Evolutionary conservation across 2,888 invertebrate species (phyloP), one percentile per base, ranked within the genome.

Genomic region (Macaria liturata): DNA sequence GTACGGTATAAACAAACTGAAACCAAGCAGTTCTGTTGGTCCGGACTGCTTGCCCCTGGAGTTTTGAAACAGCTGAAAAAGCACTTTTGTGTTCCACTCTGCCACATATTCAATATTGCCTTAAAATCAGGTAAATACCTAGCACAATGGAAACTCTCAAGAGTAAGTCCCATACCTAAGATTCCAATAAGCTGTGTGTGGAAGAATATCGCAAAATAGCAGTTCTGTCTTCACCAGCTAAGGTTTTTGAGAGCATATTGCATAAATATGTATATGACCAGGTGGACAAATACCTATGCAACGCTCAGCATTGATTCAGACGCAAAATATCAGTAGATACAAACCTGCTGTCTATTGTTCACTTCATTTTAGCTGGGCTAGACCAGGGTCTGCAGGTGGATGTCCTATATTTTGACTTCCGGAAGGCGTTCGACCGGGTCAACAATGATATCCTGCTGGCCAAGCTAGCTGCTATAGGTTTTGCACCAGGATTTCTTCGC

Each of bases 401-500:
- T 6, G 48, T 48, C 7, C 20, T 48, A 20, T 48, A 48, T 9
- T 39, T 48, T 32, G 48, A 48, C 20, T 48, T 48, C 34, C 48
- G 48, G 8, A 48, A 48, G 34, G 48, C 48, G 31, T 48, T 45
- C 32, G 42, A 49, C 8, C 56, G 34, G 32, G 49, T 51, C 49
- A 37, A 46, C 42, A 45, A 48, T 37, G 48, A 48, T 7, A 48
- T 48, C 7, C 48, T 48, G 3, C 37, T 48, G 34, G 9, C 32
- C 3, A 48, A 48, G n/a, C n/a, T n/a, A n/a, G n/a, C n/a, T n/a
- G n/a, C n/a, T n/a, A n/a, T n/a, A n/a, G n/a, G n/a, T n/a, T 37
- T 37, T 37, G 32, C 48, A 0, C 48, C 37, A 40, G 40, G 40
- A 6, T 7, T 48, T 20, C n/a, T 48, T 6, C 34, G 6, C 39